These are phyloP conservation scores for Falcaria lacertinaria DNA, from an alignment of 2,888 invertebrate species.

Conservation along the genomic window DNA sequence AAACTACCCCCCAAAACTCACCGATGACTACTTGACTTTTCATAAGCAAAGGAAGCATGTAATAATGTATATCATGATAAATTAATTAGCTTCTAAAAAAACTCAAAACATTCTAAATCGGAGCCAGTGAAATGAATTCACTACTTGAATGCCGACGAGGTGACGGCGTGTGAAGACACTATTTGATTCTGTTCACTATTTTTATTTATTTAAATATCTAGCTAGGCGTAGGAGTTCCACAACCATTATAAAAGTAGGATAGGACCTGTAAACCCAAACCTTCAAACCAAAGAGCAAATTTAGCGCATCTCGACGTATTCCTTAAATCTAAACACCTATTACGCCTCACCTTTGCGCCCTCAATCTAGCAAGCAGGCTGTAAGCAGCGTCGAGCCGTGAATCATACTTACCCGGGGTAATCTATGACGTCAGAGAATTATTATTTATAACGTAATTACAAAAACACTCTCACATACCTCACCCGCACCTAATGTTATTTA, in stretches of 20 bases:
- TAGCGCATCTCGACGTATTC: not conserved
- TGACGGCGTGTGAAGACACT: constrained; percentile 8
- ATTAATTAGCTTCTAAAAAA: too few species aligned
- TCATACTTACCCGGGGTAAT: constrained; percentile 68
- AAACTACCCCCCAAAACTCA: too few species aligned
- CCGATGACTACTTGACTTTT: too few species aligned
- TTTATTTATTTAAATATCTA: not conserved
- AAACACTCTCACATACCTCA: constrained; percentile 70
- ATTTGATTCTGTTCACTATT: not conserved
- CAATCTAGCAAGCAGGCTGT: constrained; percentile 2
- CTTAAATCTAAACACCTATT: not conserved
- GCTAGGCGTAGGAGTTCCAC: too few species aligned
- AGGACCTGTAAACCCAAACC: too few species aligned
- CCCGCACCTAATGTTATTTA: constrained; percentile 69
- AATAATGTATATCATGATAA: too few species aligned
- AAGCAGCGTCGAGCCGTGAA: constrained; percentile 37
- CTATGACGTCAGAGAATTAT: constrained; percentile 69
- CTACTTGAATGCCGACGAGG: too few species aligned
- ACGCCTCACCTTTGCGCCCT: not conserved
- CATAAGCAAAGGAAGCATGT: too few species aligned
- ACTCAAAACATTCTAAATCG: too few species aligned
- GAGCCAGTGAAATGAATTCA: too few species aligned
- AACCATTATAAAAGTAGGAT: too few species aligned
- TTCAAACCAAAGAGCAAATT: too few species aligned
- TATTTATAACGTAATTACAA: constrained; percentile 80